Base-by-base conservation (phyloP, 2,888 invertebrate genomes). In the Lasiommata megera region DNA sequence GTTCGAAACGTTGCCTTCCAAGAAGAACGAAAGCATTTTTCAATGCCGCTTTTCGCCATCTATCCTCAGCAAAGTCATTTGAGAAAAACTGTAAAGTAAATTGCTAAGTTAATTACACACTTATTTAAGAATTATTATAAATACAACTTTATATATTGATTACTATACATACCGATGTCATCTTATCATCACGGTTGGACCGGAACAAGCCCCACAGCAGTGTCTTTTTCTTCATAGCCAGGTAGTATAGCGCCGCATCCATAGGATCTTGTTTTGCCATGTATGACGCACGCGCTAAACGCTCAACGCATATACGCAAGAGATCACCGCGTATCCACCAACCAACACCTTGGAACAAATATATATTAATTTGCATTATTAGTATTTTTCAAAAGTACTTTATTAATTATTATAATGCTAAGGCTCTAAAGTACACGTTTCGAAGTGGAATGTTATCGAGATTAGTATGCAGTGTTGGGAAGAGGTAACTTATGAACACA, bases 171-270 rank as follows among this genome's bases (percentile, higher is more conserved):
- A 91, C 91, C 16, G 92, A 82, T 0, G 97, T 96, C 99, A 99
- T 99, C 74, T 96, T 95, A 0, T 95, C 95, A 76, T 99, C 97
- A 7, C 95, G 86, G 66, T 94, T 95, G 40, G 96, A 98, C 58
- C 95, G 94, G 88, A 97, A 99, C 46, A 99, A 87, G 0, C 99
- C 99, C 96, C 98, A 99, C 0, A 99, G 93, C 3, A 99, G 91
- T 72, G 96, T 98, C 75, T 99, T 98, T 92, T 99, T 99, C 84
- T 96, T 98, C 97, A 99, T 97, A 1, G 99, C 99, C 64, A 99
- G 91, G 83, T 99, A 99, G 80, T 96, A 99, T 1, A 99, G 92
- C 0, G 99, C 98, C 0, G 99, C 98, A 78, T 99, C 99, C 87
- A 99, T 93, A 0, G 99, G 99, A 77, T 99, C 98, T 77, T 98